A percentile compares a stretch with the other conserved stretches of the same genome.
Evolutionary conservation across 2,113 vertebrate genomes (phyloP).

Genomic region (Gulo gulo): DNA sequence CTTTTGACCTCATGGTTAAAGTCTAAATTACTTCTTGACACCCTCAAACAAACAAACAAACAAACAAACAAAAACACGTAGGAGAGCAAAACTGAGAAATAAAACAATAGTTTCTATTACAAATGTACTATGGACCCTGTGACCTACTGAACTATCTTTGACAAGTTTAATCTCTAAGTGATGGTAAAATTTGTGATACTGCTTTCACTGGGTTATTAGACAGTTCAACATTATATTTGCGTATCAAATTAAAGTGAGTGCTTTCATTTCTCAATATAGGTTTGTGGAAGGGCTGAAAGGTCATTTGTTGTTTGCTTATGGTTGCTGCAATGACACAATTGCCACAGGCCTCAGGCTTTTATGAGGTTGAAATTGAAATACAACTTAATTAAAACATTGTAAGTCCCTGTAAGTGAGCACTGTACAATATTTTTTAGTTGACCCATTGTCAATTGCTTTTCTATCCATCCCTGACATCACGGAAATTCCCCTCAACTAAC

Average conservation of each 20-base stretch:
- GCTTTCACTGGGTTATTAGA: neutral
- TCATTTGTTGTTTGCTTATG: neutral
- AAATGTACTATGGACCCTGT: neutral
- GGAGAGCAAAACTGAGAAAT: too few relatives aligned
- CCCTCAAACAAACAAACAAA: neutral
- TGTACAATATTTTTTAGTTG: neutral
- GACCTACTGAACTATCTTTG: neutral
- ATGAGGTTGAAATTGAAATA: neutral
- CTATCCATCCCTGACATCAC: neutral
- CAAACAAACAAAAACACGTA: neutral
- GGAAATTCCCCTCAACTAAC: neutral
- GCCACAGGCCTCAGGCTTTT: neutral
- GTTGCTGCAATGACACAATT: neutral
- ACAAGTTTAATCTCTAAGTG: neutral
- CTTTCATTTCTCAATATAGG: neutral
- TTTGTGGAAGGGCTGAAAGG: neutral
- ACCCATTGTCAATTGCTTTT: neutral
- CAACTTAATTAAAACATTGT: neutral
- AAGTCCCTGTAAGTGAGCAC: neutral
- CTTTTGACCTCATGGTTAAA: slow-evolving; percentile 23
- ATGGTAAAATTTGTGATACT: neutral
- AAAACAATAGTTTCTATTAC: too few relatives aligned
- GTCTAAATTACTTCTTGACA: slow-evolving; percentile 14
- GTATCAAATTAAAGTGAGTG: slow-evolving; percentile 3
- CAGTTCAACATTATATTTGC: neutral